These are phyloP conservation scores for Eulemur rubriventer DNA, from an alignment of 2,797 vertebrate genomes.

Conservation along the genomic window DNA sequence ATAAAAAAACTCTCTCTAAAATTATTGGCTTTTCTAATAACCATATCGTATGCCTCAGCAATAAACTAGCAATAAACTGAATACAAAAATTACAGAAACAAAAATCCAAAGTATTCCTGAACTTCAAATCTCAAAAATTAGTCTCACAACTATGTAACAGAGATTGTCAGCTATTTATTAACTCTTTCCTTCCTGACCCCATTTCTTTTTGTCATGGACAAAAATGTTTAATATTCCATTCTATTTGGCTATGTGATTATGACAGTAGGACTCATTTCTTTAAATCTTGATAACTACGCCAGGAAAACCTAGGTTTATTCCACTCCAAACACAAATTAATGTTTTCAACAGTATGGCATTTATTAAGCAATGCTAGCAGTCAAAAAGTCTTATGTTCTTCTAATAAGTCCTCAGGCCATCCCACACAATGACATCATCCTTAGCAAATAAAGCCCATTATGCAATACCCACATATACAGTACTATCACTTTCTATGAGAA, in stretches of 20 bases:
- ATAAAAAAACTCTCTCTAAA: slow-evolving; percentile 36
- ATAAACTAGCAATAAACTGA: slow-evolving; percentile 60
- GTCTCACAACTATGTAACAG: not conserved
- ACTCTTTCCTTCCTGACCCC: not conserved
- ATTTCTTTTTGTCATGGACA: slow-evolving; percentile 32
- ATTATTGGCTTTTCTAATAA: slow-evolving; percentile 44
- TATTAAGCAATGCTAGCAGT: slow-evolving; percentile 80
- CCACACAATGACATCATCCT: slow-evolving; percentile 84
- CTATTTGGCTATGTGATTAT: slow-evolving; percentile 45
- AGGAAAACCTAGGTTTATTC: slow-evolving; percentile 67
- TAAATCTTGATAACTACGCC: slow-evolving; percentile 63
- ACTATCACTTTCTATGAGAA: slow-evolving; percentile 77
- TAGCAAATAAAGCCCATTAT: slow-evolving; percentile 85
- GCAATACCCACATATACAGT: slow-evolving; percentile 68
- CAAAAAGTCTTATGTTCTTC: slow-evolving; percentile 85
- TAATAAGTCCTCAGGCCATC: slow-evolving; percentile 86
- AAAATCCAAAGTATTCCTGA: slow-evolving; percentile 42
- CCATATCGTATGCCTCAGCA: not conserved
- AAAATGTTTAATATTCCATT: slow-evolving; percentile 54
- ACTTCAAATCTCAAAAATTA: slow-evolving; percentile 47
- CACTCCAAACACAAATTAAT: slow-evolving; percentile 75
- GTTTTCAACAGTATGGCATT: slow-evolving; percentile 78
- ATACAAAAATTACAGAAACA: slow-evolving; percentile 40
- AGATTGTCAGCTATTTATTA: slow-evolving; percentile 3
- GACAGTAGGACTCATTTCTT: slow-evolving; percentile 52